Base-by-base conservation (phyloP, 2,113 vertebrate species). In the Merops nubicus region DNA sequence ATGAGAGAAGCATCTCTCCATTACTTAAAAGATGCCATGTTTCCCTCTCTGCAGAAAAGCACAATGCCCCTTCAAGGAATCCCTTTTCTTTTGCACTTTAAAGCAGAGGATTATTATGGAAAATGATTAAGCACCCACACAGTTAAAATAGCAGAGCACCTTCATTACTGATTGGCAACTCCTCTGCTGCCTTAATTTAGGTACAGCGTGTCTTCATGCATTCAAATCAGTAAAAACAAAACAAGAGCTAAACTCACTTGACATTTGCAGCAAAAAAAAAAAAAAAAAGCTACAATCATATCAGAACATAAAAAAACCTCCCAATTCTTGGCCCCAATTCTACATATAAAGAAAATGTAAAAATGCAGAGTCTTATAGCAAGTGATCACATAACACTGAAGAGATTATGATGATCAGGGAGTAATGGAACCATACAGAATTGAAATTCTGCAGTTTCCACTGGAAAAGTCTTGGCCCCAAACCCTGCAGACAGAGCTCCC, bases 171-270 rank as follows among this genome's bases (percentile, higher is more conserved):
- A 96, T 70, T 63, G 51, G 88, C 59, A 90, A 81, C 76, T 86
- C 88, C 78, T 95, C 90, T 92, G 68, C 62, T 91, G 69, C 51
- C 60, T 88, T 79, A 94, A 88, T 94, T 92, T 93, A 93, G 40
- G 54, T 86, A 77, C 70, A 36, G 54, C 38, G 42, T n/a, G 45
- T 83, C 88, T 90, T 84, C 31, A 59, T 67, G 68, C 50, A 81
- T 84, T 91, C 67, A 80, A 85, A 90, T 78, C 51, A 78, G 72
- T 67, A 43, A 57, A 95, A 94, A 64, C 80, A 93, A 96, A 96
- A 85, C 67, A 88, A 91, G 95, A 91, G 74, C 28, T 89, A 82
- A 93, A 90, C 51, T 84, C 1, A 0, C 57, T 89, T 89, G 81
- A 73, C 54, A 57, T 73, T 69, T 83, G 76, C 45, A 91, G 78